phyloP scores from a whole-genome alignment of 2,888 invertebrate species.

The Tridacna crocea region DNA sequence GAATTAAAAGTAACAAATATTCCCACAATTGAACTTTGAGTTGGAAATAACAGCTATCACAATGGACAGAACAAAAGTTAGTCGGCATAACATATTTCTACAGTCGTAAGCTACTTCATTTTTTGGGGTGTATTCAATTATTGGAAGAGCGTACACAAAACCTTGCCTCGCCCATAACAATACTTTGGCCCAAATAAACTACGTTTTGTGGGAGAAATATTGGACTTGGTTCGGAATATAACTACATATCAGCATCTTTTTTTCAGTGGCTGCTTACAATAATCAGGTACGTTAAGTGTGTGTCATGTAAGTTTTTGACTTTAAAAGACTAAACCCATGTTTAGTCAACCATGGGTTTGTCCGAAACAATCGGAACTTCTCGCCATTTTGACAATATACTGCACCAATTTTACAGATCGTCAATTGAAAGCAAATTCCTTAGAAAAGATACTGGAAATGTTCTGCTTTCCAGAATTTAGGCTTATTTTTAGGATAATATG shows the following conservation, averaged over 20 bases:
- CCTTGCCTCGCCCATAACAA: conserved; percentile 52
- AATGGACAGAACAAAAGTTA: background rate
- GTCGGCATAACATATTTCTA: background rate
- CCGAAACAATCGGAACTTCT: conserved; percentile 8
- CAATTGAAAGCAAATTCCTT: no score
- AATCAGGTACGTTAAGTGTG: background rate
- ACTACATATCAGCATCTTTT: background rate
- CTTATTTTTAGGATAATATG: no score
- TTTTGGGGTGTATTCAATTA: conserved; percentile 6
- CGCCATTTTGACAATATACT: conserved; percentile 20
- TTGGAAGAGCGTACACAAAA: conserved; percentile 60
- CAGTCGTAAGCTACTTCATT: conserved; percentile 33
- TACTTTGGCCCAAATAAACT: conserved; percentile 28
- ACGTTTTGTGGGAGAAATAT: conserved; percentile 11
- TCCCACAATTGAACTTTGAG: no score
- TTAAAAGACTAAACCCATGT: background rate
- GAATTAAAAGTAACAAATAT: no score
- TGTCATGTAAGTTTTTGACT: no score
- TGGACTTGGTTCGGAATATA: background rate
- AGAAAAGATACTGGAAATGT: no score
- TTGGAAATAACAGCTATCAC: no score
- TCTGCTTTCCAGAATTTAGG: no score
- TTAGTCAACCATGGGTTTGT: background rate
- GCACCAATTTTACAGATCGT: no score
- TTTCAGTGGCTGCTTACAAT: background rate